phyloP scores from a whole-genome alignment of 2,888 invertebrate species.

The Ptychoptera albimana region DNA sequence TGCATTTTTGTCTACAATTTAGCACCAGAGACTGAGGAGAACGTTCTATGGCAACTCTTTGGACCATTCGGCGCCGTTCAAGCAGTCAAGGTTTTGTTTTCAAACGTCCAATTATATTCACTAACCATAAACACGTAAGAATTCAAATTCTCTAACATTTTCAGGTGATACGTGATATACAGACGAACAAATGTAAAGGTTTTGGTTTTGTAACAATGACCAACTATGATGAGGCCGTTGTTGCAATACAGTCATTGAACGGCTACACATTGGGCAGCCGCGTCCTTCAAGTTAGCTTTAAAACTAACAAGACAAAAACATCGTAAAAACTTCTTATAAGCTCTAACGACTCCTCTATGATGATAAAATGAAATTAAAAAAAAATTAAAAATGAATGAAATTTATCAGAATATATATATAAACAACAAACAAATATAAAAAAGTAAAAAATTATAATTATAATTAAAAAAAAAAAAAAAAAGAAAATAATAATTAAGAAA shows the following conservation, averaged over 20 bases:
- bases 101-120: not conserved
- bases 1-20: constrained; percentile 88
- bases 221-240: constrained; percentile 91
- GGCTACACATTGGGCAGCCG: constrained; percentile 91
- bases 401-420: too few species aligned
- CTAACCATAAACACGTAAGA: not conserved
- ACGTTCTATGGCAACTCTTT: constrained; percentile 91
- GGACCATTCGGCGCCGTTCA: constrained; percentile 97
- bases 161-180: constrained; percentile 77
- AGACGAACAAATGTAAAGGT: constrained; percentile 95
- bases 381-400: too few species aligned
- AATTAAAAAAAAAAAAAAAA: too few species aligned
- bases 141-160: constrained; percentile 4
- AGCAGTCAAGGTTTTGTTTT: constrained; percentile 66
- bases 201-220: constrained; percentile 98
- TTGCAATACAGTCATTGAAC: constrained; percentile 90
- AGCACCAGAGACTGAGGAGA: constrained; percentile 91
- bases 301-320: constrained; percentile 74
- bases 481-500: too few species aligned
- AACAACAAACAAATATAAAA: too few species aligned
- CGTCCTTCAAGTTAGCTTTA: constrained; percentile 94
- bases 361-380: too few species aligned
- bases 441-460: too few species aligned
- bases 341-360: too few species aligned
- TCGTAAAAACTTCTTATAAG: constrained; percentile 11